Evolutionary conservation across 2,113 vertebrate genomes (phyloP).

Genomic region (Sarotherodon lohbergeri): DNA sequence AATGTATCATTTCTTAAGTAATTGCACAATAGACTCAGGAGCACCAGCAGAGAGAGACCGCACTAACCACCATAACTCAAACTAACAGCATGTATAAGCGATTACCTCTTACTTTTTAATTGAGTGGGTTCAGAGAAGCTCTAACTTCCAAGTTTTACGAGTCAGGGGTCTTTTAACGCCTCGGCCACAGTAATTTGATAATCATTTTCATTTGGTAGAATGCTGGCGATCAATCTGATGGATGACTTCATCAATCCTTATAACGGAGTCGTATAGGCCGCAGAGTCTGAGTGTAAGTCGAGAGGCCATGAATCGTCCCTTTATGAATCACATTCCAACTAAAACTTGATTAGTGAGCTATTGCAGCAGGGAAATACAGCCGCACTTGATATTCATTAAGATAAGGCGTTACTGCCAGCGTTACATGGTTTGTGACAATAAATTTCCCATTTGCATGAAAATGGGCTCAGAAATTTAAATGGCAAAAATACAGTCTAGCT

Average conservation of each 20-base stretch:
- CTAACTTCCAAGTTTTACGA: conserved; percentile 63
- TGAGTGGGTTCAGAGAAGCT: conserved; percentile 62
- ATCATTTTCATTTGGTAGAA: conserved; percentile 72
- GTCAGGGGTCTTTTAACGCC: conserved; percentile 50
- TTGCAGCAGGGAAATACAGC: conserved; percentile 47
- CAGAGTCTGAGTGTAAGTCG: conserved; percentile 25
- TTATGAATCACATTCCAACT: conserved; percentile 63
- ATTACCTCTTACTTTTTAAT: conserved; percentile 70
- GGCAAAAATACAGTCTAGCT: conserved; percentile 33
- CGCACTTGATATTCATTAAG: conserved; percentile 55
- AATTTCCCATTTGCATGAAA: conserved; percentile 56
- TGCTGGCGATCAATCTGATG: conserved; percentile 68
- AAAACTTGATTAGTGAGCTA: conserved; percentile 67
- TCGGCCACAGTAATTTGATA: conserved; percentile 57
- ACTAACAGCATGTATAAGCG: conserved; percentile 52
- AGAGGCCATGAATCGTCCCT: conserved; percentile 56
- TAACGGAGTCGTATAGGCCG: conserved; percentile 13
- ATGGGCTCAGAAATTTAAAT: conserved; percentile 34
- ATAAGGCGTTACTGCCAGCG: conserved; percentile 36
- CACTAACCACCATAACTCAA: conserved; percentile 58
- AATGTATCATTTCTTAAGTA: conserved; percentile 52
- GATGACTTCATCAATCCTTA: conserved; percentile 66
- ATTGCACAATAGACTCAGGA: conserved; percentile 6
- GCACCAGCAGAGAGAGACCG: background rate
- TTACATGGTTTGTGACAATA: conserved; percentile 51